Conservation (phyloP, 2,888 invertebrate genomes). For the Athrips mouffetella region DNA sequence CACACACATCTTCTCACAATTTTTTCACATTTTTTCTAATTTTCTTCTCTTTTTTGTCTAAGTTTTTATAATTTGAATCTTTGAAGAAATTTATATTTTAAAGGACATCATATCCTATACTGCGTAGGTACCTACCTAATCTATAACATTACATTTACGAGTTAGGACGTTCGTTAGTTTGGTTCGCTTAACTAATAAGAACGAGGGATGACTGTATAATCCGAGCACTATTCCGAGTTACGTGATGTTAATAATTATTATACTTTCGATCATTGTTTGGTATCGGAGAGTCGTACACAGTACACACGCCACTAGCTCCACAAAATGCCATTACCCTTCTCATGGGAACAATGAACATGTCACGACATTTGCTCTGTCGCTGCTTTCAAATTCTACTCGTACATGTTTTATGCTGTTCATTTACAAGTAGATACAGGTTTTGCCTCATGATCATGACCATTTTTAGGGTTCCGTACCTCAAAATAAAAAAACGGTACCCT, state of each 20-base stretch:
- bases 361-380: slow-evolving; percentile 10
- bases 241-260: slow-evolving; percentile 56
- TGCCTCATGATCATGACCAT: too few species aligned
- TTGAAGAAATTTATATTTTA: too few species aligned
- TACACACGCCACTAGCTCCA: slow-evolving; percentile 13
- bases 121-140: too few species aligned
- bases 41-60: too few species aligned
- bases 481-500: too few species aligned
- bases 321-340: slow-evolving; percentile 12
- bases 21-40: too few species aligned
- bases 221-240: slow-evolving; percentile 38
- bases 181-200: slow-evolving; percentile 43
- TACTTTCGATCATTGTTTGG: slow-evolving; percentile 39
- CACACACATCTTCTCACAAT: too few species aligned
- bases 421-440: too few species aligned
- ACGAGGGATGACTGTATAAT: slow-evolving; percentile 51
- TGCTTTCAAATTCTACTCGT: slow-evolving; percentile 2
- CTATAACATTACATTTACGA: not conserved
- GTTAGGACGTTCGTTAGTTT: slow-evolving; percentile 4
- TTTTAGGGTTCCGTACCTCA: too few species aligned
- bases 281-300: slow-evolving; percentile 16
- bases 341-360: slow-evolving; percentile 12
- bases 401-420: not conserved
- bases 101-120: too few species aligned
- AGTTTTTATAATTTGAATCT: too few species aligned